Evolutionary conservation across 2,113 vertebrate genomes (phyloP).

Genomic region (Panthera uncia): DNA sequence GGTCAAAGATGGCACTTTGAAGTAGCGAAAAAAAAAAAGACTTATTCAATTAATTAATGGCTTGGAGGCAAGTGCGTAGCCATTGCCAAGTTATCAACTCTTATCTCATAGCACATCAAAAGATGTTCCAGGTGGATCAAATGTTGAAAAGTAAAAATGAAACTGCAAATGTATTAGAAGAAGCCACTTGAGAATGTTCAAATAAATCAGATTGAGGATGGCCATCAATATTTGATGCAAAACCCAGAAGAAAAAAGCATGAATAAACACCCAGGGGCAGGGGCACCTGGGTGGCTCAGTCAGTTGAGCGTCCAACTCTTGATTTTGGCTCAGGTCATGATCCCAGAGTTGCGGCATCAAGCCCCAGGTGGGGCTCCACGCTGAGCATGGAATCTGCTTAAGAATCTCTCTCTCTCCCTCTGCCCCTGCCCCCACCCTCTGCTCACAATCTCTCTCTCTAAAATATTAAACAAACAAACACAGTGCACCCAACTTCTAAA

Average conservation of each 20-base stretch:
- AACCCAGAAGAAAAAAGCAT: background rate
- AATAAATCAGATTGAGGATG: background rate
- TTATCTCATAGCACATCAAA: background rate
- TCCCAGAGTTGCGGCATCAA: no score
- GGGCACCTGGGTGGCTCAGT: no score
- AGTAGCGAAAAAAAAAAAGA: background rate
- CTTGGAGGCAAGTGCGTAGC: background rate
- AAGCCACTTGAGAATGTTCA: slow-evolving; percentile 2
- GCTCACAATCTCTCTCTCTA: no score
- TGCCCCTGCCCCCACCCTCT: no score
- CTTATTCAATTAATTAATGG: background rate
- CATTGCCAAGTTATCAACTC: background rate
- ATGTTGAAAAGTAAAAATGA: background rate
- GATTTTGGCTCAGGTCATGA: no score
- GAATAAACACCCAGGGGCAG: background rate
- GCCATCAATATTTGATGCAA: background rate
- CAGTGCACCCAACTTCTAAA: background rate
- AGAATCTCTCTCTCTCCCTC: no score
- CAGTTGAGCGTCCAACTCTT: no score
- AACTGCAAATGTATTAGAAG: background rate
- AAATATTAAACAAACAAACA: background rate
- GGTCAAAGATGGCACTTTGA: background rate
- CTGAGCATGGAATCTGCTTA: no score
- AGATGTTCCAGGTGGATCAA: background rate
- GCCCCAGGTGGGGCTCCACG: no score